Evolutionary conservation across 2,113 vertebrate genomes (phyloP).

Genomic region (Mormoops blainvillei): DNA sequence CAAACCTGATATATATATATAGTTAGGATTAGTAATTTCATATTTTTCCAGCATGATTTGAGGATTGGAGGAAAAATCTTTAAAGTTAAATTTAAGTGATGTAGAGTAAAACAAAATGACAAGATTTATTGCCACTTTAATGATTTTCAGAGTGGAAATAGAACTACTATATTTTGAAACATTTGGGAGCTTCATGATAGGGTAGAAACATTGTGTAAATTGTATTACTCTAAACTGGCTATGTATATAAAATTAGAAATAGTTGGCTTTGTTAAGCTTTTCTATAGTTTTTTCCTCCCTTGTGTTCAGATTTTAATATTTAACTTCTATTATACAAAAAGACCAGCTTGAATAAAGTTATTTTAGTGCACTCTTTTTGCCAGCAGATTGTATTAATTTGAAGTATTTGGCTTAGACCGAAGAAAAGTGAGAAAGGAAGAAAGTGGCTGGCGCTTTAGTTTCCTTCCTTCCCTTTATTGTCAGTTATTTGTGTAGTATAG

Average conservation of each 20-base stretch:
- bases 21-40: constrained; percentile 16
- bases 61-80: constrained; percentile 30
- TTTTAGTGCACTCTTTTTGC: constrained; percentile 35
- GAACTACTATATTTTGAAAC: constrained; percentile 15
- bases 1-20: background rate
- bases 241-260: constrained; percentile 47
- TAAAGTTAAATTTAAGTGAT: constrained; percentile 30
- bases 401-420: constrained; percentile 26
- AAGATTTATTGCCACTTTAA: constrained; percentile 6
- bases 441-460: background rate
- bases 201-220: constrained; percentile 1
- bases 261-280: constrained; percentile 35
- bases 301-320: background rate
- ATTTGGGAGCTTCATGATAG: background rate
- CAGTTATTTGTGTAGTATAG: background rate
- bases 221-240: constrained; percentile 4
- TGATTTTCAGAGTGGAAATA: constrained; percentile 32
- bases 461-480: constrained; percentile 35
- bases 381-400: background rate
- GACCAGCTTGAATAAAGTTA: background rate
- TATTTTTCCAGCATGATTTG: constrained; percentile 16
- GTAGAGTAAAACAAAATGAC: constrained; percentile 19
- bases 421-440: constrained; percentile 1
- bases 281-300: background rate
- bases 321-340: constrained; percentile 26